phyloP scores from a whole-genome alignment of 2,113 vertebrate species.

The Zapornia atra region DNA sequence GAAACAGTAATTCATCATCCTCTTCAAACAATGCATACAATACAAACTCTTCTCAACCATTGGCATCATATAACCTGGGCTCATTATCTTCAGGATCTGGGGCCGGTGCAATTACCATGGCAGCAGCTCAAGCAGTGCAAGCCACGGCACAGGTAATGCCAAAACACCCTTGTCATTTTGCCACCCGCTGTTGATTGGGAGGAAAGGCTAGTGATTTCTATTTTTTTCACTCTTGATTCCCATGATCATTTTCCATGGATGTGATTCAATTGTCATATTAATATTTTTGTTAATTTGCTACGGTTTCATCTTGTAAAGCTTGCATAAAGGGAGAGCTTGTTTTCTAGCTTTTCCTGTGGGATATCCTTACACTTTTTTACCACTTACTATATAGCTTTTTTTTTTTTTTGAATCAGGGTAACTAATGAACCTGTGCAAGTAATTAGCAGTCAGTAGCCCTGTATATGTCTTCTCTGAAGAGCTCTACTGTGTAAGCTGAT shows the following conservation, averaged over 20 bases:
- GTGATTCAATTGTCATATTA: neutral
- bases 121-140: constrained; percentile 97
- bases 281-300: neutral
- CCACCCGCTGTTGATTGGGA: constrained; percentile 52
- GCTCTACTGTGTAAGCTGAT: neutral
- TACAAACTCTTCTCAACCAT: constrained; percentile 91
- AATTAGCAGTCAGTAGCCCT: neutral
- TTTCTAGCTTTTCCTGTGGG: neutral
- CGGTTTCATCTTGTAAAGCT: neutral
- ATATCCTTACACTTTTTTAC: neutral
- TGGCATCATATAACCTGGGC: constrained; percentile 92
- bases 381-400: neutral
- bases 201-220: constrained; percentile 73
- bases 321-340: neutral
- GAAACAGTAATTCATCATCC: constrained; percentile 89
- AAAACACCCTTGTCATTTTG: constrained; percentile 21
- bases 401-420: neutral
- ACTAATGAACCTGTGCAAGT: neutral
- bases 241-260: neutral
- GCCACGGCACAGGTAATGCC: constrained; percentile 92
- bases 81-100: constrained; percentile 90
- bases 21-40: constrained; percentile 91
- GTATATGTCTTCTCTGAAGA: neutral
- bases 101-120: constrained; percentile 98
- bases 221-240: neutral